A percentile compares a stretch with the other conserved stretches of the same genome.
Evolutionary conservation across 2,797 vertebrate genomes (phyloP).

Genomic region (Morelia viridis): DNA sequence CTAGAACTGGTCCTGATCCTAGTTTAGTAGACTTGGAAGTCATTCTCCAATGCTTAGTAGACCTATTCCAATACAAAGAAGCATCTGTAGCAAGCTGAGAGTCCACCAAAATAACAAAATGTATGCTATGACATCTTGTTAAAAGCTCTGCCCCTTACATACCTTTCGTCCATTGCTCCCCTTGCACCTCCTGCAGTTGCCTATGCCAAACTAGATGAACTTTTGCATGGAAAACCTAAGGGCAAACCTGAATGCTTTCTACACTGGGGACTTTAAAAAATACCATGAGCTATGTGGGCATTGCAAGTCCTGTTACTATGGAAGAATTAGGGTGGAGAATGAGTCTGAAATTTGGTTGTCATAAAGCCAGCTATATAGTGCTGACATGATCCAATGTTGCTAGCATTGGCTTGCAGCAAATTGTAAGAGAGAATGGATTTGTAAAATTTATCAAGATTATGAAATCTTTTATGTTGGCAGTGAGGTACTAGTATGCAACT

Average conservation of each 20-base stretch:
- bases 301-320: not conserved
- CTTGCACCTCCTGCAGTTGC: not conserved
- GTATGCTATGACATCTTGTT: not conserved
- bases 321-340: not conserved
- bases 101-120: not conserved
- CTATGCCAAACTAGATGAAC: not conserved
- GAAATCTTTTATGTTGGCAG: not conserved
- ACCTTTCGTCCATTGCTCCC: not conserved
- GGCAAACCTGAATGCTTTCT: not conserved
- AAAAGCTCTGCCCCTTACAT: not conserved
- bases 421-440: not conserved
- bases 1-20: not conserved
- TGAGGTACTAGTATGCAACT: not conserved
- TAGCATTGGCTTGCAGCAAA: not conserved
- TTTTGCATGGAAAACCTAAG: not conserved
- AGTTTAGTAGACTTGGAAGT: not conserved
- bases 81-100: not conserved
- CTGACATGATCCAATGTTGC: not conserved
- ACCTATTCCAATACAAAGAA: not conserved
- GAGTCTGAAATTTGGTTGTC: not conserved
- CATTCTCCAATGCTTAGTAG: not conserved
- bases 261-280: not conserved
- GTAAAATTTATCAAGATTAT: not conserved
- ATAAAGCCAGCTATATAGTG: not conserved
- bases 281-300: not conserved